Percentiles rank a stretch among this genome's conserved stretches.
These are phyloP conservation scores for Dolichallabes microphthalmus DNA, from an alignment of 2,113 vertebrate species.

Conservation along the genomic window DNA sequence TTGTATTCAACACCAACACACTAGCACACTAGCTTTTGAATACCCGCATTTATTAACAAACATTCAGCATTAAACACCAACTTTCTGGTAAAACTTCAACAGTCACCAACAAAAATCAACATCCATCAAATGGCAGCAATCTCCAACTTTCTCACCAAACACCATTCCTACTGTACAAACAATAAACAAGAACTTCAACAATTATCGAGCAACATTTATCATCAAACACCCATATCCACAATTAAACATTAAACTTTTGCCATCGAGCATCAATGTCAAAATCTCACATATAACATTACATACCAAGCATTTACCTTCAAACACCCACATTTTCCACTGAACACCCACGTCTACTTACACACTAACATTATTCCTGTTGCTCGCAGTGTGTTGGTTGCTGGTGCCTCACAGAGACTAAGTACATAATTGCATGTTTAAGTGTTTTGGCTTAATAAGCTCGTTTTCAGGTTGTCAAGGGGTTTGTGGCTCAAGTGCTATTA, in stretches of 20 bases:
- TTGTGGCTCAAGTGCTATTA: slow-evolving; percentile 68
- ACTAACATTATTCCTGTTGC: slow-evolving; percentile 6
- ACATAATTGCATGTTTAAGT: slow-evolving; percentile 60
- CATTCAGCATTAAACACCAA: not conserved
- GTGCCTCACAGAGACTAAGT: slow-evolving; percentile 19
- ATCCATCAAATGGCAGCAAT: not conserved
- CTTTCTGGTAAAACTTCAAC: not conserved
- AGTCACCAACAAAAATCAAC: not conserved
- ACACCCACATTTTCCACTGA: slow-evolving; percentile 25
- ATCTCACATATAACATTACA: not conserved
- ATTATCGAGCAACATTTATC: too few relatives aligned
- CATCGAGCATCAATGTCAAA: not conserved
- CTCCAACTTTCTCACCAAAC: not conserved
- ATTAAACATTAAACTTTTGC: not conserved
- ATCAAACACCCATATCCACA: not conserved
- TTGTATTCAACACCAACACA: not conserved
- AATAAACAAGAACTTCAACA: not conserved
- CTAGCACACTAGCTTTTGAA: not conserved
- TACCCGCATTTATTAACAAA: not conserved
- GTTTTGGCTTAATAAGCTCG: slow-evolving; percentile 71
- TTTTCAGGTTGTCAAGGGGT: slow-evolving; percentile 74
- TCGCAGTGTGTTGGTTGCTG: not conserved
- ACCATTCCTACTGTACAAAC: not conserved
- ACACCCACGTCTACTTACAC: not conserved
- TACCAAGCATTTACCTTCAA: not conserved